Conservation (phyloP, 2,113 vertebrate species). For the Corythornis madagascariensis region DNA sequence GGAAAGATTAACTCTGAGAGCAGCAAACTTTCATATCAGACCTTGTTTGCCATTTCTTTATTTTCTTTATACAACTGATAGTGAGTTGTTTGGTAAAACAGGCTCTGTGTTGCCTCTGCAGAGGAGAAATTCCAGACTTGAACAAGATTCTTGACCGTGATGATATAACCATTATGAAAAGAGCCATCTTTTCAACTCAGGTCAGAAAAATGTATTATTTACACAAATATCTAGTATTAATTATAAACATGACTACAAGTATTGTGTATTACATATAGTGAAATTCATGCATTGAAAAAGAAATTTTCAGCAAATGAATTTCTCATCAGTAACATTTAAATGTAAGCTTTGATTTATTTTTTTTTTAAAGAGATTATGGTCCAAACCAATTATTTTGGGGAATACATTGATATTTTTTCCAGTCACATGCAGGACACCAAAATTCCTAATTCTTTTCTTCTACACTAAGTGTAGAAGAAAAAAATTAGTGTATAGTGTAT, state of each 20-base stretch:
- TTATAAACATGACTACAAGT: neutral
- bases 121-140: conserved; percentile 94
- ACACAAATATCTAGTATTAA: neutral
- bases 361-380: neutral
- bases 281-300: neutral
- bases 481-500: too few species aligned
- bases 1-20: neutral
- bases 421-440: neutral
- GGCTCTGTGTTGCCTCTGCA: conserved; percentile 63
- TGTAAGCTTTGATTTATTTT: neutral
- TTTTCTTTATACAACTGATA: neutral
- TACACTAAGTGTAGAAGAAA: neutral
- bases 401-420: neutral
- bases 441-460: neutral
- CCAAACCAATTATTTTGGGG: neutral
- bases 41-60: neutral
- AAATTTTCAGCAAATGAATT: neutral
- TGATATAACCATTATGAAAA: conserved; percentile 96
- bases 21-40: neutral
- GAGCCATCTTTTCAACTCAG: conserved; percentile 97
- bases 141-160: conserved; percentile 92
- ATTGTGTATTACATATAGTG: neutral
- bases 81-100: neutral
- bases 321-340: neutral
- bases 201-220: conserved; percentile 67